Percentiles rank a stretch among this genome's conserved stretches.
Conservation (phyloP, 35 echinoderm and acorn worm species). For the Apostichopus parvimensis region DNA sequence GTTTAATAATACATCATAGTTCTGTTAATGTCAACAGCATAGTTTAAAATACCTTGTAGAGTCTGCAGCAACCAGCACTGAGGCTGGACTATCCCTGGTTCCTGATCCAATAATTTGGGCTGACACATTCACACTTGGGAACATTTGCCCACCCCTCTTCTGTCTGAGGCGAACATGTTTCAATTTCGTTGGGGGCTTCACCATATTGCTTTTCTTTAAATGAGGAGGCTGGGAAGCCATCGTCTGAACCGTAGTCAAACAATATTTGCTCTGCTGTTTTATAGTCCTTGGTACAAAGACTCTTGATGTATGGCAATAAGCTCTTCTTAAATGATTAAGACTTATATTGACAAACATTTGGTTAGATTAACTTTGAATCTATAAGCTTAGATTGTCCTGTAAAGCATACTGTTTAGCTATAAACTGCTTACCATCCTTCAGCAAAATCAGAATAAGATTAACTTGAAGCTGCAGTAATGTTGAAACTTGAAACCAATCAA, state of each 20-base stretch:
- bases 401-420: too few species aligned
- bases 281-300: not conserved
- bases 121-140: slow-evolving; percentile 26
- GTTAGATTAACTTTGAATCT: too few species aligned
- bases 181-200: not conserved
- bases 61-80: slow-evolving; percentile 44
- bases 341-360: slow-evolving; percentile 2
- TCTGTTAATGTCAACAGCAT: too few species aligned
- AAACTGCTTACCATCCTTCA: too few species aligned
- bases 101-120: slow-evolving; percentile 61
- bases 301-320: not conserved
- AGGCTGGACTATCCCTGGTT: slow-evolving; percentile 45
- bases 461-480: too few species aligned
- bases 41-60: slow-evolving; percentile 42
- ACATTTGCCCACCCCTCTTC: slow-evolving; percentile 39
- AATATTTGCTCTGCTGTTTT: not conserved
- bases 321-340: not conserved
- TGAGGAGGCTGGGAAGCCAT: not conserved
- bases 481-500: too few species aligned
- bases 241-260: not conserved
- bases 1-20: too few species aligned
- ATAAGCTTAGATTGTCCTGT: too few species aligned
- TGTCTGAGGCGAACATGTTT: slow-evolving; percentile 26
- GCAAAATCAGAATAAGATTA: too few species aligned
- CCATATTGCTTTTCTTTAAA: not conserved